Evolutionary conservation across 2,888 invertebrate species (phyloP).

Genomic region (Noctua fimbriata): DNA sequence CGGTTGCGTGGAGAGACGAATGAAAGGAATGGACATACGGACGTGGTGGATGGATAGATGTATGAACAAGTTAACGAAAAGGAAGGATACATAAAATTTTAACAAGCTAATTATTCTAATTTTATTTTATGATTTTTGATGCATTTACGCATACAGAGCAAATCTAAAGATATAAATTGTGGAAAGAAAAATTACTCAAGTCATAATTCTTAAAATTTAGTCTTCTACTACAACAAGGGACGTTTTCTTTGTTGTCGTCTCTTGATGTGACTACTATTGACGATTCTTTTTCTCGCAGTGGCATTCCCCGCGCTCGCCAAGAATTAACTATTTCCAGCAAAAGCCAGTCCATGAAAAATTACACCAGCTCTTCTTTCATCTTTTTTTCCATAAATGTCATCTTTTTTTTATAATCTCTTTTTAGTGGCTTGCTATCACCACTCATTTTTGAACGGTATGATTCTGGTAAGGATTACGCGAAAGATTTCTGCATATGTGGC

Average conservation of each 20-base stretch:
- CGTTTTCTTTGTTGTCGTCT: not conserved
- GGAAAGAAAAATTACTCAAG: not conserved
- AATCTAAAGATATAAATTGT: not conserved
- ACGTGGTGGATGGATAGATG: no score
- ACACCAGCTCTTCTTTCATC: slow-evolving; percentile 7
- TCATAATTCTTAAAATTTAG: not conserved
- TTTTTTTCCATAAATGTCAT: not conserved
- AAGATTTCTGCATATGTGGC: no score
- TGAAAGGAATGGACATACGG: no score
- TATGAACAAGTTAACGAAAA: no score
- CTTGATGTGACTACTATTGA: not conserved
- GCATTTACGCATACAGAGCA: not conserved
- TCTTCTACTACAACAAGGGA: not conserved
- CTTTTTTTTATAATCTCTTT: not conserved
- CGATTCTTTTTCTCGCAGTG: slow-evolving; percentile 1
- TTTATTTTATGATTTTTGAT: not conserved
- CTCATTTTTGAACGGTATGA: no score
- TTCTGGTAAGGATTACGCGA: no score
- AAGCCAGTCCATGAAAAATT: not conserved
- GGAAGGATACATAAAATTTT: no score
- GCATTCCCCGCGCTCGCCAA: not conserved
- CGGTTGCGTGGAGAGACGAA: no score
- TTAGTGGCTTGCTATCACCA: no score
- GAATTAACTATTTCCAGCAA: slow-evolving; percentile 8
- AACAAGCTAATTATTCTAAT: no score